A percentile compares a stretch with the other conserved stretches of the same genome.
Conservation (phyloP, 2,113 vertebrate genomes). For the Spea multiplicata region DNA sequence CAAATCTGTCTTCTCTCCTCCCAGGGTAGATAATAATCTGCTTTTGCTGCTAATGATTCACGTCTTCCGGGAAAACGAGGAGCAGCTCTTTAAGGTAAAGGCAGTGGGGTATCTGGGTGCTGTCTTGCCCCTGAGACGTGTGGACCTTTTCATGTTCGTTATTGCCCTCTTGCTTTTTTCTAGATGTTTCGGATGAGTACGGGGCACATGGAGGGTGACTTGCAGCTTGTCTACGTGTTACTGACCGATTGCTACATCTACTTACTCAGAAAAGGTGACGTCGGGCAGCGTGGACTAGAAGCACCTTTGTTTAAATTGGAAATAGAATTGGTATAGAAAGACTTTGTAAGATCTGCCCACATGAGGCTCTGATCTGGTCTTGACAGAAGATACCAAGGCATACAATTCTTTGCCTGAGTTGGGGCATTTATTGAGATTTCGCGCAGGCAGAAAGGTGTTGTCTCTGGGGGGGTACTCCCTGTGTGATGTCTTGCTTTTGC, state of each 20-base stretch:
- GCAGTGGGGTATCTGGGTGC: not conserved
- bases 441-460: not conserved
- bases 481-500: too few species aligned
- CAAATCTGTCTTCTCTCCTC: conserved; percentile 12
- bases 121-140: not conserved
- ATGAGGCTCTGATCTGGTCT: too few species aligned
- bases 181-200: conserved; percentile 97
- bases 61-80: conserved; percentile 94
- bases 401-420: too few species aligned
- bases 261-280: conserved; percentile 88
- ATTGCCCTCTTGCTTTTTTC: not conserved
- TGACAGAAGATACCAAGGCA: too few species aligned
- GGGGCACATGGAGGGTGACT: conserved; percentile 94
- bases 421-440: too few species aligned
- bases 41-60: conserved; percentile 97
- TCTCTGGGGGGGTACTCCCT: not conserved
- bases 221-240: conserved; percentile 90
- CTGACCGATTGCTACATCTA: conserved; percentile 94
- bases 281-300: not conserved
- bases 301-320: not conserved
- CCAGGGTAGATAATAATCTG: conserved; percentile 96
- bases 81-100: conserved; percentile 90
- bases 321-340: too few species aligned
- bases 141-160: not conserved
- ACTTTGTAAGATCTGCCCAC: too few species aligned